Conservation (phyloP, 2,113 vertebrate species). For the Coturnix japonica region DNA sequence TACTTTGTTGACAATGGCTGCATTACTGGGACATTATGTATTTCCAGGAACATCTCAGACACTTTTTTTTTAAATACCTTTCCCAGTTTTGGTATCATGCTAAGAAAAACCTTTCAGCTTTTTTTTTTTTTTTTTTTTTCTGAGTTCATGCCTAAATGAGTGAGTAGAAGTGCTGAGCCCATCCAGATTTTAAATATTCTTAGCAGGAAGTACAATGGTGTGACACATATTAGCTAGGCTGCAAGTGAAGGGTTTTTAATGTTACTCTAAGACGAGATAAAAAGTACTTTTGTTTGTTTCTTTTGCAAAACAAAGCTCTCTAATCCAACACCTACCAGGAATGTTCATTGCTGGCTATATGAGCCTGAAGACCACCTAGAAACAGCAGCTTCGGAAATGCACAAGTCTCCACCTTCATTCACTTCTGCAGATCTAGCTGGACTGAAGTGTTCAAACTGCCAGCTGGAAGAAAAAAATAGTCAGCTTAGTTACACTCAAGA, state of each 20-base stretch:
- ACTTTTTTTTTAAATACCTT: not conserved
- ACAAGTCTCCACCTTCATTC: not conserved
- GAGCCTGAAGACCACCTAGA: not conserved
- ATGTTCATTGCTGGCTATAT: not conserved
- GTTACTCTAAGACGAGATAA: not conserved
- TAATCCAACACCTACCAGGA: not conserved
- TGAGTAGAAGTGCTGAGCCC: not conserved
- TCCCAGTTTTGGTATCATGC: not conserved
- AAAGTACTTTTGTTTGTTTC: not conserved
- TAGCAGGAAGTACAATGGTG: not conserved
- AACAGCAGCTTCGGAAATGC: not conserved
- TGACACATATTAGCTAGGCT: not conserved
- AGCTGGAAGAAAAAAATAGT: not conserved
- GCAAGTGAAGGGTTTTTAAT: not conserved
- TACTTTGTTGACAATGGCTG: not conserved
- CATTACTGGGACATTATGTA: not conserved
- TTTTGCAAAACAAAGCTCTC: not conserved
- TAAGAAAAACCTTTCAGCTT: not conserved
- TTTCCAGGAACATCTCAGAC: not conserved
- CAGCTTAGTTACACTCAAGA: not conserved
- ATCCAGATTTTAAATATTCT: not conserved
- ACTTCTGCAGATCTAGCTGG: not conserved
- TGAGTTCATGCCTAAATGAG: not conserved
- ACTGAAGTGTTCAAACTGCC: not conserved
- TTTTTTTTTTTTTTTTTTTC: constrained; percentile 12